Evolutionary conservation across 2,113 vertebrate species (phyloP).

Genomic region (Mustelus asterias): DNA sequence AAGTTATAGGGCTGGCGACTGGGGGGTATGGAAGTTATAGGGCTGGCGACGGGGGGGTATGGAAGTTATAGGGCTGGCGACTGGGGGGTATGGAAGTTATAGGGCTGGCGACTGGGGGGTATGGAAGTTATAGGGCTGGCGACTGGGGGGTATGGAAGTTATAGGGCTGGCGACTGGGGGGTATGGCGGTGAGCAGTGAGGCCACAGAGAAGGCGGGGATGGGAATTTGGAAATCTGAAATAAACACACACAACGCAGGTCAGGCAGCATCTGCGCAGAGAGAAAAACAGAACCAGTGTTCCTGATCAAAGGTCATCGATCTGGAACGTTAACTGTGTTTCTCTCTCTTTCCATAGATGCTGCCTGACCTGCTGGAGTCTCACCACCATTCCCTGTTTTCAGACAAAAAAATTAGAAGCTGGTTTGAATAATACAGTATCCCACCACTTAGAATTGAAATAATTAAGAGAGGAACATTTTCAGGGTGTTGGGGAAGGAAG

Average conservation of each 20-base stretch:
- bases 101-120: not conserved
- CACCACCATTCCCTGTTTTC: no score
- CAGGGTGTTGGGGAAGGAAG: no score
- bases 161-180: no score
- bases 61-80: not conserved
- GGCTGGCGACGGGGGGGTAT: not conserved
- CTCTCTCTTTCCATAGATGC: not conserved
- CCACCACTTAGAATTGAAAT: not conserved
- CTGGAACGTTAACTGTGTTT: no score
- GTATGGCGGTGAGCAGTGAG: not conserved
- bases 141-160: no score
- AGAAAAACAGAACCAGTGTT: no score
- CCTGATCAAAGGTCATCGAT: not conserved
- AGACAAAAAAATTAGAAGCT: no score
- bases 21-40: not conserved
- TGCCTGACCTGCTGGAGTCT: no score
- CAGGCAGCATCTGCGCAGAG: no score
- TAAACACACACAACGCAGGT: no score
- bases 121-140: not conserved
- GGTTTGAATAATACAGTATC: not conserved
- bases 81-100: not conserved
- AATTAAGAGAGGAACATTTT: not conserved
- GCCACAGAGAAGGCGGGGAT: not conserved
- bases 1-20: not conserved
- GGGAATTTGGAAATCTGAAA: not conserved